Percentiles rank a stretch among this genome's conserved stretches.
These are phyloP conservation scores for Trichonephila clavipes DNA, from an alignment of 1,140 invertebrate genomes.

Conservation along the genomic window DNA sequence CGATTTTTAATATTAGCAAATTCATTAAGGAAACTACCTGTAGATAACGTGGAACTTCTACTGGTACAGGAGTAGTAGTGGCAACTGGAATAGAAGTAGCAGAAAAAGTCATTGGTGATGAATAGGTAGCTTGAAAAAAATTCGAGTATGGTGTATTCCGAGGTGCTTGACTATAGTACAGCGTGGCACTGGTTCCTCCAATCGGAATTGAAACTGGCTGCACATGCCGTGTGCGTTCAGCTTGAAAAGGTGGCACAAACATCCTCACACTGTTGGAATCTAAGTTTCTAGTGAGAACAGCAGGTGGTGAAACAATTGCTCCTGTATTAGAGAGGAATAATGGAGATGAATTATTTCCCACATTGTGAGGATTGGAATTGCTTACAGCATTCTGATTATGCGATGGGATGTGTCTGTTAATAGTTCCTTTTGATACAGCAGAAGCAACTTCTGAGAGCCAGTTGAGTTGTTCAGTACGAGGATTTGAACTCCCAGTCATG, in stretches of 20 bases:
- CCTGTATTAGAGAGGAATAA: slow-evolving; percentile 20
- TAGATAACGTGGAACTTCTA: slow-evolving; percentile 40
- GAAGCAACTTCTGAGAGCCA: slow-evolving; percentile 74
- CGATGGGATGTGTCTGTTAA: slow-evolving; percentile 36
- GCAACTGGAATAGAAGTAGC: slow-evolving; percentile 1
- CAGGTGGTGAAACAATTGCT: slow-evolving; percentile 64
- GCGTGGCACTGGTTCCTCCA: slow-evolving; percentile 32
- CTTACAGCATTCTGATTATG: slow-evolving; percentile 3
- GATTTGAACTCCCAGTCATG: slow-evolving; percentile 68
- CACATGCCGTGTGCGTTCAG: slow-evolving; percentile 62
- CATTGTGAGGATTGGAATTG: background rate
- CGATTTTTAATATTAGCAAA: background rate
- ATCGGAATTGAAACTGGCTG: slow-evolving; percentile 50
- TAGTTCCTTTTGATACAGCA: slow-evolving; percentile 55
- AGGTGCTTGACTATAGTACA: slow-evolving; percentile 68
- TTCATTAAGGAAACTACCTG: slow-evolving; percentile 33
- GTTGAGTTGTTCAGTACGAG: slow-evolving; percentile 52
- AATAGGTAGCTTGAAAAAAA: slow-evolving; percentile 67
- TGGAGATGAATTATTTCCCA: background rate
- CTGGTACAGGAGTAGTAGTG: background rate
- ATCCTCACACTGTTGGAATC: slow-evolving; percentile 43
- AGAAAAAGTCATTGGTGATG: slow-evolving; percentile 43
- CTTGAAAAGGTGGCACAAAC: slow-evolving; percentile 57
- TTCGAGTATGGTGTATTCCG: slow-evolving; percentile 15
- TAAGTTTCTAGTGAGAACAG: slow-evolving; percentile 17